These are phyloP conservation scores for Apostichopus japonicus DNA, from an alignment of 35 echinoderm and acorn worm genomes.

Conservation along the genomic window DNA sequence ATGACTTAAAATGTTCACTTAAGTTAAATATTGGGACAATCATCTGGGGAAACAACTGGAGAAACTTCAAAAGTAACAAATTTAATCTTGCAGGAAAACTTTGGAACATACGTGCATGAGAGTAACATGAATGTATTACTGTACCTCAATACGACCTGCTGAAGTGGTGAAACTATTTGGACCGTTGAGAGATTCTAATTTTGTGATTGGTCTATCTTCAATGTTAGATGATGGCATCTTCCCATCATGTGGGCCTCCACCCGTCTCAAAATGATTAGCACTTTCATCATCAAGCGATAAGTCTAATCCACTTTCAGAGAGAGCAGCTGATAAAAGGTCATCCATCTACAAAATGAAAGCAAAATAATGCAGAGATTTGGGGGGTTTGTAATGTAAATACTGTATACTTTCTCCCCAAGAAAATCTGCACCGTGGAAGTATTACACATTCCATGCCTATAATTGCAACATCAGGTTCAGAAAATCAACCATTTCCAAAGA, in stretches of 20 bases:
- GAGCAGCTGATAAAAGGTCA: slow-evolving; percentile 78
- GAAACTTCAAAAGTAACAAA: too few relatives aligned
- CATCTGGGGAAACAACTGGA: too few relatives aligned
- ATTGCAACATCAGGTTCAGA: too few relatives aligned
- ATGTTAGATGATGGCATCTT: background rate
- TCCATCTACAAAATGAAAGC: slow-evolving; percentile 36
- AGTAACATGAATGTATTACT: background rate
- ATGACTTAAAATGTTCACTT: background rate
- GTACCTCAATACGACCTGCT: background rate
- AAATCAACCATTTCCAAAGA: too few relatives aligned
- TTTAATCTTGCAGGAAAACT: too few relatives aligned
- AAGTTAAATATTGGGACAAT: too few relatives aligned
- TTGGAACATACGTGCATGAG: too few relatives aligned
- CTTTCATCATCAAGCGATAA: slow-evolving; percentile 72
- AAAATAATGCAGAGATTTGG: too few relatives aligned
- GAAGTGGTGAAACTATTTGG: background rate
- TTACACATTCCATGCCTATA: too few relatives aligned
- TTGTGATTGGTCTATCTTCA: background rate
- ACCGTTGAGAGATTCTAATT: background rate
- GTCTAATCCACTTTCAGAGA: slow-evolving; percentile 82
- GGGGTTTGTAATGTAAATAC: too few relatives aligned
- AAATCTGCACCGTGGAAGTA: too few relatives aligned
- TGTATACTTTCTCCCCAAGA: too few relatives aligned
- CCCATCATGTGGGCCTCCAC: background rate
- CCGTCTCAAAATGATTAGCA: slow-evolving; percentile 55